Evolutionary conservation across 2,888 invertebrate species (phyloP), one percentile per base, ranked within the genome.

Genomic region (Oligia strigilis): DNA sequence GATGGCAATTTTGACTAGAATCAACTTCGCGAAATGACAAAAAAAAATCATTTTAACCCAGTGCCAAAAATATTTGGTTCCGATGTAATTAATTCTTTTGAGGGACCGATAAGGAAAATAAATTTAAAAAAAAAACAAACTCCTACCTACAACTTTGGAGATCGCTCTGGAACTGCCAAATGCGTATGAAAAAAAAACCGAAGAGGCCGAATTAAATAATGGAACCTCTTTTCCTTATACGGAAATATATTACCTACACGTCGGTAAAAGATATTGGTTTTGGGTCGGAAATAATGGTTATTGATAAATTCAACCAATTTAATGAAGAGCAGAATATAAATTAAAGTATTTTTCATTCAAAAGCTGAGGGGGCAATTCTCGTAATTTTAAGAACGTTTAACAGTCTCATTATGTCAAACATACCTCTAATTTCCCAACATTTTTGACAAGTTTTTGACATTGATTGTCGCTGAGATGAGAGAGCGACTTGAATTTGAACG

Each of bases 311-410:
- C 17, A 43, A 19, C 19, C 23, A 62, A 23, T 52, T 64, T 17
- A 36, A 36, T 52, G 43, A 65, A 78, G 49, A 52, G 29, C 77
- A 52, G 23, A 62, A 77, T 9, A 40, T 40, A 40, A 19, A n/a
- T 62, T 64, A n/a, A n/a, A 17, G 17, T 17, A 9, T 17, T 64
- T 77, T 29, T n/a, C 9, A n/a, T 76, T 58, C 23, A 9, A n/a
- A 17, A 17, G 4, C n/a, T 29, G 58, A 9, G 58, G 4, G n/a
- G n/a, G n/a, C 23, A 58, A 11, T n/a, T n/a, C 23, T 9, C 23
- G 11, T 58, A 19, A 49, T 49, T 49, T 49, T 49, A 49, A 4
- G 49, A 49, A 49, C 14, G 49, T 49, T 49, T 4, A 49, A 49
- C 4, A 14, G 49, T 55, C 55, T 19, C 55, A 19, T 6, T 55